These are phyloP conservation scores for Tapera naevia DNA, from an alignment of 2,797 vertebrate species.

Conservation along the genomic window DNA sequence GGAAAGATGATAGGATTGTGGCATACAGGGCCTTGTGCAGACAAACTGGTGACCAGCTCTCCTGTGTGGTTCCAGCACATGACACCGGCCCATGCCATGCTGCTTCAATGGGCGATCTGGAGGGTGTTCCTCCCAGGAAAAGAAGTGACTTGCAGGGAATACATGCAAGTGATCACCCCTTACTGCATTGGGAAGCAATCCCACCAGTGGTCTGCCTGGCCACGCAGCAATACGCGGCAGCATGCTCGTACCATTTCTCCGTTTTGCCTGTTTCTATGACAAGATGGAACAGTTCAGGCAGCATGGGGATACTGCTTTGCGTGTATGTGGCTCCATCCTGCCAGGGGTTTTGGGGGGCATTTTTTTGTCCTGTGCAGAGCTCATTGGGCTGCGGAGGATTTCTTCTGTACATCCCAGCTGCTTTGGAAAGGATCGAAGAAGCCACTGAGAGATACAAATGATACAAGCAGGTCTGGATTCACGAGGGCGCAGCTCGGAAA, in stretches of 20 bases:
- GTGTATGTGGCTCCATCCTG: too few relatives aligned
- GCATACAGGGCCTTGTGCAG: too few relatives aligned
- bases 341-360: background rate
- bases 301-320: background rate
- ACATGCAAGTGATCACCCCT: background rate
- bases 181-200: background rate
- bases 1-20: rapidly evolving
- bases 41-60: background rate
- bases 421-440: background rate
- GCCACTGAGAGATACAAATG: background rate
- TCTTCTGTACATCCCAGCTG: background rate
- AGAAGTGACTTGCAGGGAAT: background rate
- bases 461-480: background rate
- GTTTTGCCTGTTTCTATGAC: rapidly evolving
- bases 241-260: background rate
- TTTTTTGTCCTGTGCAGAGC: background rate
- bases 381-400: background rate
- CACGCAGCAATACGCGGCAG: background rate
- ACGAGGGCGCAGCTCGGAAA: background rate
- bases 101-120: rapidly evolving
- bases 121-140: too few relatives aligned
- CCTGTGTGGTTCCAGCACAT: background rate
- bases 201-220: background rate
- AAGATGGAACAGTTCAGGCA: background rate
- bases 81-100: rapidly evolving